These are phyloP conservation scores for Macrotis lagotis DNA, from an alignment of 2,113 vertebrate species.

Conservation along the genomic window DNA sequence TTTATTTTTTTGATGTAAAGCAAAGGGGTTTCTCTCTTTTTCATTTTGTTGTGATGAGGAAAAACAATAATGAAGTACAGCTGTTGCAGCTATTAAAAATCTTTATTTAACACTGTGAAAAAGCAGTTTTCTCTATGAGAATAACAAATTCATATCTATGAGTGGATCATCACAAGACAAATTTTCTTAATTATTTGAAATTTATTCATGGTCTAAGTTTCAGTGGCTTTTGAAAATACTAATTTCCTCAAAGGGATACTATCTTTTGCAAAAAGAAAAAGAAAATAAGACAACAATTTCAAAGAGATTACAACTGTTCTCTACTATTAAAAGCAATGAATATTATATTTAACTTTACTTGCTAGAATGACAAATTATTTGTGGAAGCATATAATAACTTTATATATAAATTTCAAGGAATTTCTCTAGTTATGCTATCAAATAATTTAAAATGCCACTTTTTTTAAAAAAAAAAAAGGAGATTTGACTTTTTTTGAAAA, in stretches of 20 bases:
- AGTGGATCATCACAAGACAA: constrained; percentile 50
- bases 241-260: constrained; percentile 49
- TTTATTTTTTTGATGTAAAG: constrained; percentile 4
- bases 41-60: neutral
- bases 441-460: neutral
- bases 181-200: constrained; percentile 63
- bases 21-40: neutral
- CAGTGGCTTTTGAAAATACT: constrained; percentile 50
- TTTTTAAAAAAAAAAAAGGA: neutral
- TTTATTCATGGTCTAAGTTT: constrained; percentile 53
- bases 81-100: constrained; percentile 27
- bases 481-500: constrained; percentile 30
- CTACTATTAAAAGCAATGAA: constrained; percentile 30
- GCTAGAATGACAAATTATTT: constrained; percentile 3
- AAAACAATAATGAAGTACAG: neutral
- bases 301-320: constrained; percentile 22
- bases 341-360: constrained; percentile 33
- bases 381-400: constrained; percentile 15
- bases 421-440: constrained; percentile 1
- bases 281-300: neutral
- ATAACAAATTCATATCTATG: constrained; percentile 50
- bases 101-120: constrained; percentile 38
- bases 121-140: constrained; percentile 49
- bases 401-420: constrained; percentile 27
- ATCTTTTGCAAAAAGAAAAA: constrained; percentile 33